A percentile compares a stretch with the other conserved stretches of the same genome.
Conservation (phyloP, 2,797 vertebrate genomes). For the Tangara arthus region DNA sequence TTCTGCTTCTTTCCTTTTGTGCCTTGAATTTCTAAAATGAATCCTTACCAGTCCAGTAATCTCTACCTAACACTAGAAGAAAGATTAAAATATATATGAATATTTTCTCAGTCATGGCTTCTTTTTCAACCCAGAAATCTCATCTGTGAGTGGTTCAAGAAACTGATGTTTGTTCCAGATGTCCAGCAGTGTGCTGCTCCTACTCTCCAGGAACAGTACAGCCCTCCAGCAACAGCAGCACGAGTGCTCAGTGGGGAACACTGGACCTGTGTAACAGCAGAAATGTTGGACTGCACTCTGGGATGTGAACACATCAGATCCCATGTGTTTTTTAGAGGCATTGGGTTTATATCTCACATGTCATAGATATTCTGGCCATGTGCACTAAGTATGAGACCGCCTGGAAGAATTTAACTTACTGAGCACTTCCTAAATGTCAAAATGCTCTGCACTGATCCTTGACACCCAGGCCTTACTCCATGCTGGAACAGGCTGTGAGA, state of each 20-base stretch:
- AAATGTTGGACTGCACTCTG: background rate
- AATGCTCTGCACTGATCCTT: background rate
- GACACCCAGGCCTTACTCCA: background rate
- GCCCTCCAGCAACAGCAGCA: background rate
- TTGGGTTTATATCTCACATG: background rate
- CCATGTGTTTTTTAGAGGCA: rapidly evolving
- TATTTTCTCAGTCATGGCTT: background rate
- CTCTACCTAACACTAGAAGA: background rate
- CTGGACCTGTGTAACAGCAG: background rate
- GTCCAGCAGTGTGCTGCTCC: background rate
- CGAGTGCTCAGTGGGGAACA: rapidly evolving
- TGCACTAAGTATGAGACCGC: background rate
- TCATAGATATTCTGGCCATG: background rate
- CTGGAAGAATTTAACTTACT: background rate
- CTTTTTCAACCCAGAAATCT: background rate
- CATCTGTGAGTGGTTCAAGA: background rate
- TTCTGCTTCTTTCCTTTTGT: background rate
- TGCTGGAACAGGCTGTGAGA: background rate
- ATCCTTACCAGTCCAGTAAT: background rate
- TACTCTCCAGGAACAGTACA: background rate
- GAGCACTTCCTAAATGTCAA: background rate
- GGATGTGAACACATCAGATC: background rate
- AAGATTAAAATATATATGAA: background rate
- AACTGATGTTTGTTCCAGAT: background rate
- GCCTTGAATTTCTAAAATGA: background rate